Percentiles rank a stretch among this genome's conserved stretches.
These are phyloP conservation scores for Piezodorus guildinii DNA, from an alignment of 1,140 invertebrate genomes.

Conservation along the genomic window DNA sequence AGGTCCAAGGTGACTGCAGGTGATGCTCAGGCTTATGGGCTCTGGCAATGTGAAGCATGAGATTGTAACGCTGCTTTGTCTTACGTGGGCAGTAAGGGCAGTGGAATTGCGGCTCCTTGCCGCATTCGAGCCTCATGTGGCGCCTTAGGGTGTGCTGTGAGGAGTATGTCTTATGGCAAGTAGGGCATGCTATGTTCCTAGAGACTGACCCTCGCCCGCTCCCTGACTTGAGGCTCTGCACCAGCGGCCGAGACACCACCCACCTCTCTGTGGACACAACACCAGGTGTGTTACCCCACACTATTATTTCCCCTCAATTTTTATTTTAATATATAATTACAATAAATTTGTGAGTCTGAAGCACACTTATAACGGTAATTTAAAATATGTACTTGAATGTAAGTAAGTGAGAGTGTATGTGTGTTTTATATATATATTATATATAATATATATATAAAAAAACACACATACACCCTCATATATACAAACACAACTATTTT, in stretches of 20 bases:
- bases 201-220: neutral
- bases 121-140: slow-evolving; percentile 42
- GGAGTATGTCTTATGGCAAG: slow-evolving; percentile 40
- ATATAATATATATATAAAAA: too few species aligned
- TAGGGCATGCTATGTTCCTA: slow-evolving; percentile 35
- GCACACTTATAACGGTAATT: slow-evolving; percentile 3
- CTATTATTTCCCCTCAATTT: neutral
- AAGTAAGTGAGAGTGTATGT: too few species aligned
- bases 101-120: slow-evolving; percentile 38
- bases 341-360: neutral
- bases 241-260: slow-evolving; percentile 22
- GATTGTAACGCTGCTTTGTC: slow-evolving; percentile 31
- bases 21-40: slow-evolving; percentile 23
- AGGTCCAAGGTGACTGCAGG: slow-evolving; percentile 14
- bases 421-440: too few species aligned
- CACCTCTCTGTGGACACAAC: slow-evolving; percentile 17
- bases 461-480: too few species aligned
- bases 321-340: neutral
- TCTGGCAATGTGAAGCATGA: slow-evolving; percentile 28
- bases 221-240: slow-evolving; percentile 15
- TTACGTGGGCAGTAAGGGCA: slow-evolving; percentile 39
- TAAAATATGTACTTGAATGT: neutral
- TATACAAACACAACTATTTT: too few species aligned
- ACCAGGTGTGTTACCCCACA: slow-evolving; percentile 3
- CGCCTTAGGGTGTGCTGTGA: slow-evolving; percentile 39